A percentile compares a stretch with the other conserved stretches of the same genome.
Conservation (phyloP, 2,888 invertebrate species). For the Trisateles emortualis region DNA sequence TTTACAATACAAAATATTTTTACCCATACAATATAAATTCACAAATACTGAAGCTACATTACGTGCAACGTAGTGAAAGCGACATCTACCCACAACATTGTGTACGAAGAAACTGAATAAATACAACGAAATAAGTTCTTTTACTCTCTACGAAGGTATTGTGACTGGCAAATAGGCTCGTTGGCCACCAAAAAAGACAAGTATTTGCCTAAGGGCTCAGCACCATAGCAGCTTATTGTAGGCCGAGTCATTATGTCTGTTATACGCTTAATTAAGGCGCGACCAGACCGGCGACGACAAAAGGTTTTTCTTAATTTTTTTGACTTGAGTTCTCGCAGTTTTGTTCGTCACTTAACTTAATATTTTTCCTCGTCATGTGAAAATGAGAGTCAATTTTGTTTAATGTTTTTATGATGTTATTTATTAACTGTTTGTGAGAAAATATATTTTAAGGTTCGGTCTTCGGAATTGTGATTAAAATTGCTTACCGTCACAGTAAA, state of each 20-base stretch:
- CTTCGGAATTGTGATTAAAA: not conserved
- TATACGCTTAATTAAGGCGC: slow-evolving; percentile 70
- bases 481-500: too few species aligned
- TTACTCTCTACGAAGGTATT: slow-evolving; percentile 6
- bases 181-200: slow-evolving; percentile 36
- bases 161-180: slow-evolving; percentile 28
- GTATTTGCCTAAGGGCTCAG: slow-evolving; percentile 36
- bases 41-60: slow-evolving; percentile 4
- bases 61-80: not conserved
- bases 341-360: slow-evolving; percentile 20
- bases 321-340: slow-evolving; percentile 19
- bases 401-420: not conserved
- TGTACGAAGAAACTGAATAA: slow-evolving; percentile 11
- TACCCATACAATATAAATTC: too few species aligned
- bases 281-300: slow-evolving; percentile 54
- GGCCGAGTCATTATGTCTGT: slow-evolving; percentile 60
- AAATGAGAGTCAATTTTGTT: not conserved
- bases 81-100: slow-evolving; percentile 6
- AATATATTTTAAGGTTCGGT: too few species aligned
- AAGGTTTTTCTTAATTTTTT: slow-evolving; percentile 52
- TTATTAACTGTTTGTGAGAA: not conserved
- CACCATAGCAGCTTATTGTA: slow-evolving; percentile 54
- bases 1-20: too few species aligned
- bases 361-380: slow-evolving; percentile 23
- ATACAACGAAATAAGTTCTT: slow-evolving; percentile 13